Conservation (phyloP, 2,888 invertebrate genomes). For the Patella ulyssiponensis region DNA sequence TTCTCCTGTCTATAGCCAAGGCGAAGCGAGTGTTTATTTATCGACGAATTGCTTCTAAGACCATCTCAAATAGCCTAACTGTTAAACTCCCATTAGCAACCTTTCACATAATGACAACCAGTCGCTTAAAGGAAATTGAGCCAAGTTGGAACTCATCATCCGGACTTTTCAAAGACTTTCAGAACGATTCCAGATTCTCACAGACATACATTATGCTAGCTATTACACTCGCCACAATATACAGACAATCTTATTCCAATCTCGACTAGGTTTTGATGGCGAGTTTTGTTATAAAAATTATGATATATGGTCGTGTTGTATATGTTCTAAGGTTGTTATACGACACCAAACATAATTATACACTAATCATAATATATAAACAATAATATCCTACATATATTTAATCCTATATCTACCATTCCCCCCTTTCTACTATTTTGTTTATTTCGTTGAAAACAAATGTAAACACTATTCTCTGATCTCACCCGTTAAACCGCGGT, state of each 20-base stretch:
- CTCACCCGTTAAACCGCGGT: too few species aligned
- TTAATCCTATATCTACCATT: too few species aligned
- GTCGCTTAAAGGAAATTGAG: conserved; percentile 2
- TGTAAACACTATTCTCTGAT: too few species aligned
- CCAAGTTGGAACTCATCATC: conserved; percentile 7
- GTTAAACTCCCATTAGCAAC: neutral
- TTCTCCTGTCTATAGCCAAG: too few species aligned
- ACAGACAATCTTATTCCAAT: neutral
- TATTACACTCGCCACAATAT: neutral
- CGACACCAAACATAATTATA: neutral
- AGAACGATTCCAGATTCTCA: neutral
- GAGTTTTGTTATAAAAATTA: neutral
- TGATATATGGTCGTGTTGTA: neutral
- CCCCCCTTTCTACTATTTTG: too few species aligned
- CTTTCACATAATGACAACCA: neutral
- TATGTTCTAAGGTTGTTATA: neutral
- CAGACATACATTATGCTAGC: conserved; percentile 2
- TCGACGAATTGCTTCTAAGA: too few species aligned
- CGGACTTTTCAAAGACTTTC: neutral
- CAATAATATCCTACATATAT: too few species aligned
- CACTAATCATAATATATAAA: neutral
- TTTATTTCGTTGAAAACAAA: too few species aligned
- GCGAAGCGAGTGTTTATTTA: too few species aligned
- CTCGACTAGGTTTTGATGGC: neutral
- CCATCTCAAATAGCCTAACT: too few species aligned